Conservation (phyloP, 2,113 vertebrate genomes). For the Sapajus apella region DNA sequence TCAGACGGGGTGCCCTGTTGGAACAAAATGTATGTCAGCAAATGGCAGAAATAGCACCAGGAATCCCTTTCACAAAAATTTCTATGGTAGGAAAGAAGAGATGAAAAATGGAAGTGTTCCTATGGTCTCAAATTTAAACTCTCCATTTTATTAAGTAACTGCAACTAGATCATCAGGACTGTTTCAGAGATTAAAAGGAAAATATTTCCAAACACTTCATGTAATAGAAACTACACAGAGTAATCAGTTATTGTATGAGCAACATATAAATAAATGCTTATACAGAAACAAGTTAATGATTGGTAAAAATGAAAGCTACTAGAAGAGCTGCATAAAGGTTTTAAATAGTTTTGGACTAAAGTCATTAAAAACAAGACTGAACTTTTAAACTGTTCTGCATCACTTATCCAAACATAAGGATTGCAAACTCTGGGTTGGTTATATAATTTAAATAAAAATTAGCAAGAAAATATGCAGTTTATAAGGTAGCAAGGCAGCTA, state of each 20-base stretch:
- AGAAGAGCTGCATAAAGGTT: background rate
- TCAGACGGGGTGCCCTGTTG: slow-evolving; percentile 75
- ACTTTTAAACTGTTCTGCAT: background rate
- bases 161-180: slow-evolving; percentile 51
- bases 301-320: background rate
- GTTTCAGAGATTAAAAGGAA: slow-evolving; percentile 58
- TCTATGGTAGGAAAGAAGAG: slow-evolving; percentile 85
- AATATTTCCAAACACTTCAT: slow-evolving; percentile 60
- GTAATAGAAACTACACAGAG: slow-evolving; percentile 45
- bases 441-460: too few species aligned
- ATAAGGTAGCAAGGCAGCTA: too few species aligned
- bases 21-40: slow-evolving; percentile 74
- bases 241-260: slow-evolving; percentile 28
- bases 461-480: too few species aligned
- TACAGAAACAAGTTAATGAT: background rate
- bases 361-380: slow-evolving; percentile 7
- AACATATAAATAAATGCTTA: slow-evolving; percentile 1
- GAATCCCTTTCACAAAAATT: slow-evolving; percentile 77
- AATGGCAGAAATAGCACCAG: slow-evolving; percentile 79
- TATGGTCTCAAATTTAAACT: slow-evolving; percentile 79
- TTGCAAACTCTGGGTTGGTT: too few species aligned
- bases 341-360: background rate
- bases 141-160: background rate
- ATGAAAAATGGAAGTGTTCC: slow-evolving; percentile 52
- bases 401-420: too few species aligned